Base-by-base conservation (phyloP, 2,113 vertebrate species). In the Arothron firmamentum region DNA sequence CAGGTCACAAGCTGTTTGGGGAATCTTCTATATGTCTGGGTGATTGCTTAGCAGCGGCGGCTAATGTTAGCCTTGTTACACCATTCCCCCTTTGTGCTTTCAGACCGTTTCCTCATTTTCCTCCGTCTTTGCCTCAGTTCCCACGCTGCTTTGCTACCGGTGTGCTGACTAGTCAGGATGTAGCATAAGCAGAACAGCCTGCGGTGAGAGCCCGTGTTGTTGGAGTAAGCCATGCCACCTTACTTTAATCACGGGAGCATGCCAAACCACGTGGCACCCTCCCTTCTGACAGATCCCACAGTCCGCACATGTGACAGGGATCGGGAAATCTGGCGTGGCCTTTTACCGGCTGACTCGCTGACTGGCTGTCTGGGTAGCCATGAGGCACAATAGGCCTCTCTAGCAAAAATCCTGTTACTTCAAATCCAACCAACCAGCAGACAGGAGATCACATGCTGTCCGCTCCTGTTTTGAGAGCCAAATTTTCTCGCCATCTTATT, bases 361-460 rank as follows among this genome's bases (percentile, higher is more conserved):
- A 19, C 59, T 60, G 74, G 53, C 70, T 59, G 59, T n/a, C 59
- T 60, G 72, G 56, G 67, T 56, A 18, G 67, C 80, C 67, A 51
- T 56, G 77, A 80, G 56, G 74, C 85, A 84, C 77, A 81, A 75
- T 72, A 64, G 82, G 72, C 70, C 79, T 80, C 72, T 69, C 48
- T n/a, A 76, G 25, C 25, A 77, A 74, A 80, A 88, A 85, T 86
- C 86, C 79, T 89, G 81, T 85, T 84, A 72, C 84, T 86, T 82
- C 70, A 86, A 79, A 86, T 67, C 73, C 82, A 86, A 72, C 82
- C 81, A 84, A 67, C 86, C 82, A 84, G 74, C 77, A 78, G 76
- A 80, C 82, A 66, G 72, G 47, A 59, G 72, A 88, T 88, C 86
- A 87, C 86, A 87, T 83, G 82, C 73, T 85, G 69, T 76, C 67